phyloP scores from a whole-genome alignment of 2,113 vertebrate genomes.

The Elephantulus edwardii region DNA sequence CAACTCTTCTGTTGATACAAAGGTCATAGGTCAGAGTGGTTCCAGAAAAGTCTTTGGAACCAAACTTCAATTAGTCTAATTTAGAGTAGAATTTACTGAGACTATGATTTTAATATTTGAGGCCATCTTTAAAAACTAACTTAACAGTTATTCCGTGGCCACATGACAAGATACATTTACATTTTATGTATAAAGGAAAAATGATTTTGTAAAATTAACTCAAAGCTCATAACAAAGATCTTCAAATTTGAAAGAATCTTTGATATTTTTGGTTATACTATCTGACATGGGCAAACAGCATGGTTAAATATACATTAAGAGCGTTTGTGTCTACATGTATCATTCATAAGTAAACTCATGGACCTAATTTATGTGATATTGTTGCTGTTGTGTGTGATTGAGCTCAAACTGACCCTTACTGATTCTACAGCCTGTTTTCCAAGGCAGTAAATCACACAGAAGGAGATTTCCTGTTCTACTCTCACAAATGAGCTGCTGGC shows the following conservation, averaged over 20 bases:
- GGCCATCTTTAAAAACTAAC: constrained; percentile 10
- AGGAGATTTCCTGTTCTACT: no score
- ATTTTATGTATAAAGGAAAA: not conserved
- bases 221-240: constrained; percentile 47
- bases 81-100: not conserved
- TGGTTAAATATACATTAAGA: no score
- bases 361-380: no score
- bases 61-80: not conserved
- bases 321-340: no score
- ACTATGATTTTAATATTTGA: not conserved
- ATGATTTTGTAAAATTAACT: constrained; percentile 33
- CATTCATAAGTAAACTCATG: constrained; percentile 39
- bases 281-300: constrained; percentile 35
- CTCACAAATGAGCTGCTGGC: no score
- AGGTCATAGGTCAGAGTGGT: not conserved
- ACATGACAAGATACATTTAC: not conserved
- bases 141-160: not conserved
- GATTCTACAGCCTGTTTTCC: no score
- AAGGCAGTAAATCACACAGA: no score
- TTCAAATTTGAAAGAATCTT: constrained; percentile 23
- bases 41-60: not conserved
- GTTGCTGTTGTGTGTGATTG: no score
- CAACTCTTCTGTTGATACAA: not conserved
- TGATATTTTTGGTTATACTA: not conserved
- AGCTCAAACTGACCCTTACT: no score